phyloP scores from a whole-genome alignment of 2,797 vertebrate species.

The Neosalanx taihuensis region DNA sequence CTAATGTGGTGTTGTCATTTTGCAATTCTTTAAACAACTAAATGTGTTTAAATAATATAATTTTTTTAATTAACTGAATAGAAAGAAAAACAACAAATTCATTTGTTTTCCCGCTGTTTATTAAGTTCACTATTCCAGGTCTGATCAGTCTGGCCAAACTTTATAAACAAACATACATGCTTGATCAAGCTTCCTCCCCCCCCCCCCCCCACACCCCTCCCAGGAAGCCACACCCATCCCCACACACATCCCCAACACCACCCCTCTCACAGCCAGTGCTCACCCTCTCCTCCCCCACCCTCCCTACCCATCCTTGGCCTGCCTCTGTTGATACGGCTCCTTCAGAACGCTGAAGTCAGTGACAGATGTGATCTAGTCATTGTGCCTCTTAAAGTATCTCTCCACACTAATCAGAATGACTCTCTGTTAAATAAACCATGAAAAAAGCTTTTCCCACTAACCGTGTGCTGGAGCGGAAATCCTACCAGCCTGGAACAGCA shows the following conservation, averaged over 20 bases:
- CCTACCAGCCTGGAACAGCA: conserved; percentile 73
- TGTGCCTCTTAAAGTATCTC: conserved; percentile 91
- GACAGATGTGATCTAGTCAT: conserved; percentile 88
- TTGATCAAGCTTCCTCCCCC: too few relatives aligned
- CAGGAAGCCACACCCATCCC: background rate
- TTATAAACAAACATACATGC: too few relatives aligned
- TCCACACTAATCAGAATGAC: conserved; percentile 96
- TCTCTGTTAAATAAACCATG: conserved; percentile 99
- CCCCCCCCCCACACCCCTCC: background rate
- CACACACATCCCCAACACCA: background rate
- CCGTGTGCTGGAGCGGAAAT: conserved; percentile 86
- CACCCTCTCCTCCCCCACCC: background rate
- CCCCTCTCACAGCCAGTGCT: background rate
- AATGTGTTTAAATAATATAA: background rate
- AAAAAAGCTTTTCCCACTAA: conserved; percentile 94
- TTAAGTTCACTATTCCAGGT: background rate
- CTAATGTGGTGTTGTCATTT: background rate
- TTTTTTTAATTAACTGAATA: too few relatives aligned
- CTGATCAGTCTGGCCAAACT: too few relatives aligned
- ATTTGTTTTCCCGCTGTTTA: background rate
- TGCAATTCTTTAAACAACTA: background rate
- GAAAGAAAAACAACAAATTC: too few relatives aligned
- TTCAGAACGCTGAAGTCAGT: conserved; percentile 77
- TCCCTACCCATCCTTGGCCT: conserved; percentile 24
- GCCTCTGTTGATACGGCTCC: conserved; percentile 74